Conservation (phyloP, 2,113 vertebrate species). For the Xyrauchen texanus region DNA sequence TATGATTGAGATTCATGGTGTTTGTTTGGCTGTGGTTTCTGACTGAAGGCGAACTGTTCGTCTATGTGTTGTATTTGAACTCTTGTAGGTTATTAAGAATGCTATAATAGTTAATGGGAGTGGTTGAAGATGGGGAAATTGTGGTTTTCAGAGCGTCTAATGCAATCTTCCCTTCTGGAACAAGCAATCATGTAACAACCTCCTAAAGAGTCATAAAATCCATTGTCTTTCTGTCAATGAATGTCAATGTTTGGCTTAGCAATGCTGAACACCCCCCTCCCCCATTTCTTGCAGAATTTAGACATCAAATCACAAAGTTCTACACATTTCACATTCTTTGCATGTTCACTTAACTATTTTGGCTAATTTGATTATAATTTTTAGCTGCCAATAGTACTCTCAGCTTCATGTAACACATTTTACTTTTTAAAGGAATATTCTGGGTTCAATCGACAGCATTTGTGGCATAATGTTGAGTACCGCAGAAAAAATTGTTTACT, state of each 20-base stretch:
- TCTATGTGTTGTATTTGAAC: not conserved
- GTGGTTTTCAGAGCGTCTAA: not conserved
- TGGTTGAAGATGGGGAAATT: not conserved
- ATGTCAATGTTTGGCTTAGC: constrained; percentile 11
- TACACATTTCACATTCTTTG: too few relatives aligned
- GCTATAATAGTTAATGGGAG: not conserved
- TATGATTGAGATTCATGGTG: not conserved
- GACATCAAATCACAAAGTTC: too few relatives aligned
- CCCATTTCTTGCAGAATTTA: too few relatives aligned
- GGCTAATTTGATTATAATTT: too few relatives aligned
- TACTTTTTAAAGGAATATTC: too few relatives aligned
- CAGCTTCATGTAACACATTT: too few relatives aligned
- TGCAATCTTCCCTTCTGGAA: not conserved
- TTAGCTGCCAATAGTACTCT: too few relatives aligned
- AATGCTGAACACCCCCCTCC: too few relatives aligned
- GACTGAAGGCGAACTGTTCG: not conserved
- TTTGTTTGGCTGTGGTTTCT: not conserved
- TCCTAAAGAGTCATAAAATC: not conserved
- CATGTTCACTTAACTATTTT: too few relatives aligned
- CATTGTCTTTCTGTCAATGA: not conserved
- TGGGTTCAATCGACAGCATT: too few relatives aligned
- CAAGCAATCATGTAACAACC: not conserved
- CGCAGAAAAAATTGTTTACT: too few relatives aligned
- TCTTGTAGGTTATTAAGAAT: not conserved
- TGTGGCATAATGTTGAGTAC: too few relatives aligned